A percentile compares a stretch with the other conserved stretches of the same genome.
These are phyloP conservation scores for Heliornis fulica DNA, from an alignment of 2,113 vertebrate species.

Conservation along the genomic window DNA sequence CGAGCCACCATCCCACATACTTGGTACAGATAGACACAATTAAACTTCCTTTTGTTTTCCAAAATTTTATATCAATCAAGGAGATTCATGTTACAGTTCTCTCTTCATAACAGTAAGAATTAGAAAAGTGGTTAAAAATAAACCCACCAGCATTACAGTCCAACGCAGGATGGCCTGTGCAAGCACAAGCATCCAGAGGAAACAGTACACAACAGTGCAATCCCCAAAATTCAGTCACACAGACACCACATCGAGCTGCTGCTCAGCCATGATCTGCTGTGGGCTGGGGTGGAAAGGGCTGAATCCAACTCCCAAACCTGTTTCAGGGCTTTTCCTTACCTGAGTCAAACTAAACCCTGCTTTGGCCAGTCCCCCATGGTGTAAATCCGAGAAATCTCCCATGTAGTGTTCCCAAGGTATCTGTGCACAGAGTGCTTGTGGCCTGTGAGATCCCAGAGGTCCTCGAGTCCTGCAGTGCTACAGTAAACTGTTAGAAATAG, in stretches of 20 bases:
- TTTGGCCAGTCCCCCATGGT: not conserved
- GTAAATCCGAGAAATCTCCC: not conserved
- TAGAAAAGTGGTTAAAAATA: slow-evolving; percentile 65
- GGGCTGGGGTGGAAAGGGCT: not conserved
- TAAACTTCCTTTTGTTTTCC: not conserved
- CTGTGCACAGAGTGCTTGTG: not conserved
- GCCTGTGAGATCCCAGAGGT: not conserved
- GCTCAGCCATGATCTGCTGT: not conserved
- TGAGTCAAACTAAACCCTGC: not conserved
- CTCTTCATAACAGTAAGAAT: not conserved
- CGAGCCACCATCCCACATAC: not conserved
- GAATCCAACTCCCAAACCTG: not conserved
- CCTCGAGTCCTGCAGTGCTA: not conserved
- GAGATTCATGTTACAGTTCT: slow-evolving; percentile 18
- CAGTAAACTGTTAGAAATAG: not conserved
- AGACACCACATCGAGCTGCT: not conserved
- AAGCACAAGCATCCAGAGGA: not conserved
- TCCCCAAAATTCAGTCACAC: not conserved
- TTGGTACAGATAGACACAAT: not conserved
- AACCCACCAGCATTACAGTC: not conserved
- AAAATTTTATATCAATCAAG: slow-evolving; percentile 54
- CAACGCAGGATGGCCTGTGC: not conserved
- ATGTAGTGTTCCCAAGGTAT: not conserved
- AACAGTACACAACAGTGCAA: not conserved
- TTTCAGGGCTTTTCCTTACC: not conserved